These are phyloP conservation scores for Falcunculus frontatus DNA, from an alignment of 2,113 vertebrate genomes.

Conservation along the genomic window DNA sequence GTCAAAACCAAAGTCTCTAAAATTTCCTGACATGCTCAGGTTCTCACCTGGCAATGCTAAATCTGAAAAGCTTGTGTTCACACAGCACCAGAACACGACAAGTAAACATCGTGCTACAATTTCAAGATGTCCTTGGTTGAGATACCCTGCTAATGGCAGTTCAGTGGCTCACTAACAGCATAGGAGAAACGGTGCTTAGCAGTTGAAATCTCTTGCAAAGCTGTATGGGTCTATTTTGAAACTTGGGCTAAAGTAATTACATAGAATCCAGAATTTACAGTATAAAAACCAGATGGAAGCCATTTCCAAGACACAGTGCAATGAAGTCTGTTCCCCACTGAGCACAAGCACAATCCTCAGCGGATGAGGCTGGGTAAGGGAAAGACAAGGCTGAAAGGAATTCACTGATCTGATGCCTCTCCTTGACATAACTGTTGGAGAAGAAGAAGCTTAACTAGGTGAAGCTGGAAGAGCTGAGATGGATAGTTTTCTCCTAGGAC, in stretches of 20 bases:
- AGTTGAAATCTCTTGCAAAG: background rate
- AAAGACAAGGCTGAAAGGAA: background rate
- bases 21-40: background rate
- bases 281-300: background rate
- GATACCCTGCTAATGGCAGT: background rate
- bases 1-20: background rate
- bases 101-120: background rate
- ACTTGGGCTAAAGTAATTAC: background rate
- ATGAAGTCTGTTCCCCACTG: background rate
- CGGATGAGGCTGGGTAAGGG: background rate
- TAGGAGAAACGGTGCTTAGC: background rate
- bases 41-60: background rate
- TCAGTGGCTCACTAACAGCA: background rate
- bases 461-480: background rate
- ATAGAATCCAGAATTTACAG: background rate
- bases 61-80: background rate
- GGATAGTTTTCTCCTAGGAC: background rate
- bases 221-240: background rate
- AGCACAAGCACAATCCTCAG: background rate
- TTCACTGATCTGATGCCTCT: background rate
- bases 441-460: background rate
- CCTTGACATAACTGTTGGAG: background rate
- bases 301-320: background rate
- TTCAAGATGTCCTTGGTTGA: background rate
- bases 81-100: background rate